These are phyloP conservation scores for Dysdera silvatica DNA, from an alignment of 1,140 invertebrate species.

Conservation along the genomic window DNA sequence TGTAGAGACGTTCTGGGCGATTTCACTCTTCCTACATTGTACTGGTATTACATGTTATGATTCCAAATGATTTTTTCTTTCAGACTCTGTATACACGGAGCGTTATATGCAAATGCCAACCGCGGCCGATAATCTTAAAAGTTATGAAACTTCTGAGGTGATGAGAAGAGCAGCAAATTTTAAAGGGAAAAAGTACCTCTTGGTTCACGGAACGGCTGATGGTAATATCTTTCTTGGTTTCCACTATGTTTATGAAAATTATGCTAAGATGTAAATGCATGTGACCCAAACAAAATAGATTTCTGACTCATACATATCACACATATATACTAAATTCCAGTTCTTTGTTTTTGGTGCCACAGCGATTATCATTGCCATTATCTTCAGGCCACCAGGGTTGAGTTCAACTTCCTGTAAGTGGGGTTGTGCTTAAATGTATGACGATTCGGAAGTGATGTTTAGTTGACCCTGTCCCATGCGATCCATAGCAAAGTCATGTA, in stretches of 20 bases:
- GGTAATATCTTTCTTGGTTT: conserved; percentile 40
- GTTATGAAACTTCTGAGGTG: conserved; percentile 80
- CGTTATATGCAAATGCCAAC: conserved; percentile 87
- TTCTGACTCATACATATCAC: too few relatives aligned
- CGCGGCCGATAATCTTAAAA: conserved; percentile 67
- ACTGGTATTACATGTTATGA: background rate
- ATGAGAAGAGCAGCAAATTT: conserved; percentile 68
- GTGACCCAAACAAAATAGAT: background rate
- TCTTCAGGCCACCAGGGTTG: too few relatives aligned
- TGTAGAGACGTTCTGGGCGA: too few relatives aligned
- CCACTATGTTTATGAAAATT: background rate
- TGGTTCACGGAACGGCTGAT: conserved; percentile 81
- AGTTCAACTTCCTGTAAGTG: too few relatives aligned
- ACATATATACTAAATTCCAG: too few relatives aligned
- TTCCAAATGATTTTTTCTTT: background rate
- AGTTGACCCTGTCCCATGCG: too few relatives aligned
- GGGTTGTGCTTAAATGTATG: too few relatives aligned
- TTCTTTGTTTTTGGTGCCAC: too few relatives aligned
- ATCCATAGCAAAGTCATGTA: too few relatives aligned
- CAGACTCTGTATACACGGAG: conserved; percentile 89
- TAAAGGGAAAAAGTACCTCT: conserved; percentile 71
- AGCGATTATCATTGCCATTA: too few relatives aligned
- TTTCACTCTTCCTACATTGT: too few relatives aligned
- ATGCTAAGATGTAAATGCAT: background rate
- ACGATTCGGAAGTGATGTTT: too few relatives aligned